Conservation (phyloP, 2,113 vertebrate species). For the human (Homo sapiens) region GRCh38 chr12:52011001-52011500, state of each 20-base stretch:
- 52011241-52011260: not conserved
- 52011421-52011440: not conserved
- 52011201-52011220: not conserved
- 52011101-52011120: constrained; percentile 92
- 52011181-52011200: not conserved
- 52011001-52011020: not conserved
- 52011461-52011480: not conserved
- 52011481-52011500: not conserved
- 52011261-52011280: not conserved
- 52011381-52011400: not conserved
- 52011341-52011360: not conserved
- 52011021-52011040: constrained; percentile 85
- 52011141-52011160: constrained; percentile 85
- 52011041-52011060: constrained; percentile 95
- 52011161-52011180: not conserved
- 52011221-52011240: not conserved
- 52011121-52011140: constrained; percentile 91
- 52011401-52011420: not conserved
- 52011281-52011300: not conserved
- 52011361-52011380: not conserved
- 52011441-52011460: not conserved
- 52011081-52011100: constrained; percentile 97
- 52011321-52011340: not conserved
- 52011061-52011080: constrained; percentile 95
- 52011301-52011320: not conserved